Evolutionary conservation across 1,140 invertebrate genomes (phyloP), one percentile per base, ranked within the genome.

Genomic region (Chionoecetes opilio): DNA sequence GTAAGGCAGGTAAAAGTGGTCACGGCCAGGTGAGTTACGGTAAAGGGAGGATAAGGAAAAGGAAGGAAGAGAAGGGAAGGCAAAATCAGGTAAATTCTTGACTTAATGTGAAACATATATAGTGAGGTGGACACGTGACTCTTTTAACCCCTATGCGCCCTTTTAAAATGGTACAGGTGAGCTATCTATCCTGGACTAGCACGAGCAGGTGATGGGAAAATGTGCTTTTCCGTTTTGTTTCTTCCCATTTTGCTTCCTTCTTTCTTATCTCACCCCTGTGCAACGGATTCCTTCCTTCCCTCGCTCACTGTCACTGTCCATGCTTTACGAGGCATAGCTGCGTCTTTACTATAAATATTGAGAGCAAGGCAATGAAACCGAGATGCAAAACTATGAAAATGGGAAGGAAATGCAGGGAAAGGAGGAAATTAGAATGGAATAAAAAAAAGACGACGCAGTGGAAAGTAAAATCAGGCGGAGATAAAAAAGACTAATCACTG

Each of bases 401-500:
- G 21, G 11, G n/a, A n/a, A 75, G 63, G 63, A 75, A n/a, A 75
- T 75, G 63, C 21, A n/a, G 63, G n/a, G n/a, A n/a, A 75, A n/a
- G n/a, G n/a, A n/a, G n/a, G n/a, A n/a, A n/a, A n/a, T n/a, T n/a
- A n/a, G n/a, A n/a, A n/a, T n/a, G n/a, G n/a, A n/a, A n/a, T 6
- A 5, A 26, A 26, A 75, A 26, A n/a, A 75, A n/a, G 63, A 75
- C 5, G 63, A 75, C 0, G 8, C 63, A 75, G n/a, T 26, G 63
- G n/a, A n/a, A 75, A 75, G 63, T 17, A 75, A 75, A n/a, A 75
- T 17, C 11, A 21, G 63, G 63, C 26, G n/a, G n/a, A 75, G 63
- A 75, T 53, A 26, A 75, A 75, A 75, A 75, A 75, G 63, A 26
- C 63, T 75, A 75, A 75, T 75, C 63, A 75, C 63, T n/a, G 63